phyloP scores from a whole-genome alignment of 2,888 invertebrate species.

The Drymonia ruficornis region DNA sequence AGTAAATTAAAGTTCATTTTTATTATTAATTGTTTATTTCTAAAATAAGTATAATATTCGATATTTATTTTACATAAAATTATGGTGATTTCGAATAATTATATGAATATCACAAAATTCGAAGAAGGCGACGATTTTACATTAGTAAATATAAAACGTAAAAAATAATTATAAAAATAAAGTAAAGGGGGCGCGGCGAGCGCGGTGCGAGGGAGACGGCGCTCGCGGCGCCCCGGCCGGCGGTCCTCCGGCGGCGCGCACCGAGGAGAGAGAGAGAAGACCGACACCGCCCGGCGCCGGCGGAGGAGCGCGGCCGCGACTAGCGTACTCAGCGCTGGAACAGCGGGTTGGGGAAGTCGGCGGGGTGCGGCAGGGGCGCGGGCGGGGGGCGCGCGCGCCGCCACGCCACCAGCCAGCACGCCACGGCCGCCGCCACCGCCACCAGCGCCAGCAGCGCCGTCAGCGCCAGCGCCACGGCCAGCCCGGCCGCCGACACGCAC shows the following conservation, averaged over 20 bases:
- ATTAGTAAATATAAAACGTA: constrained; percentile 64
- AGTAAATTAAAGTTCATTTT: constrained; percentile 3
- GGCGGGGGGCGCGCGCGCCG: constrained; percentile 93
- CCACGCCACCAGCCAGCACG: constrained; percentile 98
- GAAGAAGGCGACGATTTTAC: constrained; percentile 79
- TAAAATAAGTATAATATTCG: constrained; percentile 66
- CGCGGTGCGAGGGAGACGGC: constrained; percentile 64
- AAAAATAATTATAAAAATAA: constrained; percentile 60
- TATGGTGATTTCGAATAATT: constrained; percentile 79
- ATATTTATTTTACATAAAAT: constrained; percentile 79
- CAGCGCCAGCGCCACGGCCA: constrained; percentile 96
- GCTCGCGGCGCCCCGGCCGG: constrained; percentile 72
- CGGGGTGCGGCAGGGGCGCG: constrained; percentile 96
- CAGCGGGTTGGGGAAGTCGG: constrained; percentile 97
- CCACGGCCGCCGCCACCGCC: constrained; percentile 97
- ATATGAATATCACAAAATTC: constrained; percentile 84
- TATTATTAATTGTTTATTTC: constrained; percentile 58
- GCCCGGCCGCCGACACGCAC: constrained; percentile 96
- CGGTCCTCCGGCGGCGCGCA: constrained; percentile 82
- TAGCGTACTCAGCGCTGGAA: constrained; percentile 86
- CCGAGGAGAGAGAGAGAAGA: constrained; percentile 75
- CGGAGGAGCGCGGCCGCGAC: constrained; percentile 80
- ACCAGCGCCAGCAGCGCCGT: constrained; percentile 96
- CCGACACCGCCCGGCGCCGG: constrained; percentile 82
- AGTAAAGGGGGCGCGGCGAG: constrained; percentile 69